Conservation (phyloP, 1,140 invertebrate genomes). For the Luehdorfia chinensis region DNA sequence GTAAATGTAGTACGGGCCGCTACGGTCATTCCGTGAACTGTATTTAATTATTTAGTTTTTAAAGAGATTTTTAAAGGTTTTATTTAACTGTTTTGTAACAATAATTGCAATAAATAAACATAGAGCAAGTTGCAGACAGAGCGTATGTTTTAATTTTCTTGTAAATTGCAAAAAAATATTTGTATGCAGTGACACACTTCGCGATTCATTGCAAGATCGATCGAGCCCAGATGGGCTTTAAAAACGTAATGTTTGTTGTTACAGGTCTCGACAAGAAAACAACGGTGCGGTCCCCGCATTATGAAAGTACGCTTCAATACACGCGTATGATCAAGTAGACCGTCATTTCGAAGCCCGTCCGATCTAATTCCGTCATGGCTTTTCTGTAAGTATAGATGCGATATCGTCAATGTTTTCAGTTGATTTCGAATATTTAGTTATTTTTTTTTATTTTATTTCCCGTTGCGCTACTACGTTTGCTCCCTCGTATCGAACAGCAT, state of each 20-base stretch:
- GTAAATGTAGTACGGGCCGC: slow-evolving; percentile 7
- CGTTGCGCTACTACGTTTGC: slow-evolving; percentile 72
- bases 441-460: slow-evolving; percentile 53
- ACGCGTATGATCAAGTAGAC: slow-evolving; percentile 59
- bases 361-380: slow-evolving; percentile 50
- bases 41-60: neutral
- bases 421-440: slow-evolving; percentile 45
- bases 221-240: slow-evolving; percentile 45
- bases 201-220: slow-evolving; percentile 5
- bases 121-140: neutral
- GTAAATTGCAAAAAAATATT: neutral
- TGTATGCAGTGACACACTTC: neutral
- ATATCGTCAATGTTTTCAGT: slow-evolving; percentile 67
- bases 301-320: slow-evolving; percentile 61
- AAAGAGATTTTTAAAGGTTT: too few species aligned
- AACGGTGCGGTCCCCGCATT: slow-evolving; percentile 47
- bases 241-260: slow-evolving; percentile 63
- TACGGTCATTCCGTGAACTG: neutral
- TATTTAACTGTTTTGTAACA: too few species aligned
- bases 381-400: slow-evolving; percentile 64
- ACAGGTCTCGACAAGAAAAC: slow-evolving; percentile 50
- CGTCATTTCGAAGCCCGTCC: slow-evolving; percentile 52
- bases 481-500: slow-evolving; percentile 74
- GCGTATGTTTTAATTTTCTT: neutral
- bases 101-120: too few species aligned